Evolutionary conservation across 1,140 invertebrate genomes (phyloP).

Genomic region (Eumeta japonica): DNA sequence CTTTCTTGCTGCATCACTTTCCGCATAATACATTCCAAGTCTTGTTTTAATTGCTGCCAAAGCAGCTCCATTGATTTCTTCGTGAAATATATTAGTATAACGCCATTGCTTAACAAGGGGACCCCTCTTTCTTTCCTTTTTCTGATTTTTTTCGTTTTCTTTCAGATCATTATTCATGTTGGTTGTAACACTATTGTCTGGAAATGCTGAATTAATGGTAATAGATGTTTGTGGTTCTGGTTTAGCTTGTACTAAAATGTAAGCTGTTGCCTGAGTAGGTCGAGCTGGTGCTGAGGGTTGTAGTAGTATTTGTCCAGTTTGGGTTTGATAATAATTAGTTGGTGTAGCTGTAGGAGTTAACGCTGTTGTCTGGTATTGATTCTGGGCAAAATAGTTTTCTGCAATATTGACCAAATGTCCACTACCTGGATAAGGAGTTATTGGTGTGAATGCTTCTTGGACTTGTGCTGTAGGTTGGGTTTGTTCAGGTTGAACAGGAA

Average conservation of each 20-base stretch:
- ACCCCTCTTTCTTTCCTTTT: constrained; percentile 44
- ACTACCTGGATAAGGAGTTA: constrained; percentile 46
- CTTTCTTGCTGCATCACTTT: constrained; percentile 49
- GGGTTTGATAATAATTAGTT: constrained; percentile 44
- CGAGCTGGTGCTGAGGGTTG: constrained; percentile 30
- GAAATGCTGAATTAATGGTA: too few relatives aligned
- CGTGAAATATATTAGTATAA: constrained; percentile 55
- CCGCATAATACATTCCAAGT: constrained; percentile 52
- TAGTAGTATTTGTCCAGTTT: constrained; percentile 36
- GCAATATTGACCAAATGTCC: constrained; percentile 52
- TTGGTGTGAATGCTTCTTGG: constrained; percentile 28
- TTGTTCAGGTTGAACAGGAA: constrained; percentile 16
- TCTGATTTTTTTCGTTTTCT: constrained; percentile 29
- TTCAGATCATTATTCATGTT: constrained; percentile 6
- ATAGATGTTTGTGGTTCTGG: constrained; percentile 24
- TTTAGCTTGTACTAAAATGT: constrained; percentile 46
- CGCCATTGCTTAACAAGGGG: constrained; percentile 55
- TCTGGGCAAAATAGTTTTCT: constrained; percentile 50
- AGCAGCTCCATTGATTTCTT: constrained; percentile 54
- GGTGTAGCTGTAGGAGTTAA: constrained; percentile 26
- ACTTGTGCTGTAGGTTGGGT: constrained; percentile 18
- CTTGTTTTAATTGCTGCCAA: constrained; percentile 54
- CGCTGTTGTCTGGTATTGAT: constrained; percentile 40
- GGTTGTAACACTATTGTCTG: too few relatives aligned
- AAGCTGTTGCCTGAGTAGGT: constrained; percentile 36